Base-by-base conservation (phyloP, 2,797 vertebrate genomes). In the Rallus crepitans region DNA sequence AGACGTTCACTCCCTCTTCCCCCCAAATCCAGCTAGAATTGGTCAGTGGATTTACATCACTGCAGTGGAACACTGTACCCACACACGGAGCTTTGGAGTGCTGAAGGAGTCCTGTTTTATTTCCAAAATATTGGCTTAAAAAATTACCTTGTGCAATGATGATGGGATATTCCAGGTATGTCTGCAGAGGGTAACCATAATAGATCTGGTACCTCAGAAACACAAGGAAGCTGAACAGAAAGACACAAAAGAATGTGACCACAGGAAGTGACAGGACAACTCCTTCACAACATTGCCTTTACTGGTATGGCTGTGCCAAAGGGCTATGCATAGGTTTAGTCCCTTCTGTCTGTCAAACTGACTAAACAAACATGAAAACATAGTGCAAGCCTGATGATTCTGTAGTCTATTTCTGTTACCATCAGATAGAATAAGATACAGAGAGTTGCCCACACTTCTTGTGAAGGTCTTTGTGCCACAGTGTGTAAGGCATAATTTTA, bases 181-280 rank as follows among this genome's bases (percentile, higher is more conserved):
- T 99, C 53, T 99, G 98, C 55, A 98, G 97, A 8, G 99, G 99
- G 96, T 99, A 99, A 83, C 97, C 97, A 13, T 99, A 99, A 96
- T 99, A 99, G 96, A 98, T 98, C 96, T 99, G 99, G 97, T 99
- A 99, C 8, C 98, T 98, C 28, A 99, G 98, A 95, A 99, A 99
- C 72, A 99, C 99, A 71, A 99, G 98, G 96, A 98, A 99, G 94
- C 99, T 99, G 95, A 68, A 95, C 47, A 91, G 60, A 64, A 90
- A 80, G 90, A 95, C 55, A 85, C 59, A 95, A 82, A 92, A 79
- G 24, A 79, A 63, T 0, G 1, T 94, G 83, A 95, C 21, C 68
- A 40, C 33, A 82, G 0, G 6, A 40, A 76, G 21, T 23, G 31
- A 69, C n/a, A 71, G 9, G 23, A 56, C 50, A 88, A 42, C 2